Conservation (phyloP, 2,797 vertebrate genomes). For the Hydrolagus colliei region DNA sequence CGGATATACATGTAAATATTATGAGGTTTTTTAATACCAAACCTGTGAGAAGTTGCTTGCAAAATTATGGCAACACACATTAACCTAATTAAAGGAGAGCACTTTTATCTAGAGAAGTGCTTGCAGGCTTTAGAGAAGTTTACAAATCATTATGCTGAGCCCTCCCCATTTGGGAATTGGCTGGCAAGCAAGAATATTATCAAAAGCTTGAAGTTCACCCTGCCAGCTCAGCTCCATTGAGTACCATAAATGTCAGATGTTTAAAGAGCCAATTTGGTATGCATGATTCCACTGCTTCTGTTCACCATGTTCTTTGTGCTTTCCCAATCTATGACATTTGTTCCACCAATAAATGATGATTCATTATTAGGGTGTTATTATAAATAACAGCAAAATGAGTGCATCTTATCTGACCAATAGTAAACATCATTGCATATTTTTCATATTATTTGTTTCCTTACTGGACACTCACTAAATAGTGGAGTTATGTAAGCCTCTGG, state of each 20-base stretch:
- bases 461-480: background rate
- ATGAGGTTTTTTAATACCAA: background rate
- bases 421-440: background rate
- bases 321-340: background rate
- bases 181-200: slow-evolving; percentile 2
- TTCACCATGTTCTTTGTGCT: background rate
- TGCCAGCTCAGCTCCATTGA: slow-evolving; percentile 17
- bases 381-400: background rate
- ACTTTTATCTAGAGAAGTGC: background rate
- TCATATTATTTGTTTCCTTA: background rate
- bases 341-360: background rate
- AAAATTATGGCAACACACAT: background rate
- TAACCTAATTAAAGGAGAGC: slow-evolving; percentile 14
- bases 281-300: background rate
- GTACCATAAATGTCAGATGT: slow-evolving; percentile 1
- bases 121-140: slow-evolving; percentile 13
- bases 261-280: background rate
- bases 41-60: background rate
- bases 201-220: slow-evolving; percentile 17
- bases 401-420: background rate
- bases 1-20: background rate
- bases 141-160: slow-evolving; percentile 12
- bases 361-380: too few relatives aligned
- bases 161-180: background rate
- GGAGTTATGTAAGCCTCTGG: too few relatives aligned